Base-by-base conservation (phyloP, 2,888 invertebrate species). In the Meganola albula region DNA sequence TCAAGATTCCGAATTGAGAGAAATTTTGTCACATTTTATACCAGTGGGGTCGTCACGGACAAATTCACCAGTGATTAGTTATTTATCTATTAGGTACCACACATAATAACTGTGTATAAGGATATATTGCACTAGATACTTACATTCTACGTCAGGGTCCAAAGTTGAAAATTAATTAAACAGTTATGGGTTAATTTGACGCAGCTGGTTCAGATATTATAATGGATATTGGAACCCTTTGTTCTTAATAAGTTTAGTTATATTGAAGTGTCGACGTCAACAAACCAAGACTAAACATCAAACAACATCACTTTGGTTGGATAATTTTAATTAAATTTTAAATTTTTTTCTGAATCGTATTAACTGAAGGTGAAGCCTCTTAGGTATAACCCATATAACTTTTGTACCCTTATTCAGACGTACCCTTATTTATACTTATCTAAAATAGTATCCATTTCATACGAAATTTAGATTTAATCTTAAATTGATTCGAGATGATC, bases 401-500 rank as follows among this genome's bases (percentile, higher is more conserved):
- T n/a, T n/a, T n/a, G n/a, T n/a, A n/a, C n/a, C n/a, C n/a, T n/a
- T n/a, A n/a, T n/a, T n/a, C n/a, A 22, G 12, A 12, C 26, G 23
- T 40, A 42, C 39, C 48, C 44, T 37, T 21, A 27, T 18, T 33
- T 27, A n/a, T n/a, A n/a, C n/a, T n/a, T n/a, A n/a, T n/a, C n/a
- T n/a, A n/a, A n/a, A n/a, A n/a, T n/a, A n/a, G n/a, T 35, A 50
- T 48, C 37, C 47, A 54, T 58, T 53, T 58, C 51, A 58, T 68
- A 65, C 68, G 59, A 70, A 70, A 70, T 70, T 74, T 66, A 66
- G 70, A 75, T 74, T 60, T 72, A 74, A 77, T 77, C 73, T 74
- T 45, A 73, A 74, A 77, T 76, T 69, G 77, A 76, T 76, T 71
- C 59, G 54, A 59, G 63, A 62, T 63, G 67, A 70, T 72, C 62